These are phyloP conservation scores for Plotosus lineatus DNA, from an alignment of 2,113 vertebrate genomes.

Conservation along the genomic window DNA sequence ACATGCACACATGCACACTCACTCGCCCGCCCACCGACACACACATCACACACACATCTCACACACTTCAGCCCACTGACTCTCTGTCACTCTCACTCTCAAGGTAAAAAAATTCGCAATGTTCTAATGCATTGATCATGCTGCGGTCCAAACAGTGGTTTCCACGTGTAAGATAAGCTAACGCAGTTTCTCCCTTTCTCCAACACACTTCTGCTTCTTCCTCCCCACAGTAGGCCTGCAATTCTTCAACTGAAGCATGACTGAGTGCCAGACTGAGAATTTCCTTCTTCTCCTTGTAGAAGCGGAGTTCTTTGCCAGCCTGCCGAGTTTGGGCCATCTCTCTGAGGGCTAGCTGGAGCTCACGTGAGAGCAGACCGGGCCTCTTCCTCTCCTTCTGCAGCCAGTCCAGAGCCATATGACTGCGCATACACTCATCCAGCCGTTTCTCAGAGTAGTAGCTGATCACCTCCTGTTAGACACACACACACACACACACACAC, in stretches of 20 bases:
- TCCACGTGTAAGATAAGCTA: constrained; percentile 2
- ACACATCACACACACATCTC: background rate
- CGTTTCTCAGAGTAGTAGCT: constrained; percentile 78
- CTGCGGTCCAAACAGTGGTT: constrained; percentile 13
- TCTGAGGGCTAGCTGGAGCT: constrained; percentile 71
- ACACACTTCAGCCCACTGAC: constrained; percentile 19
- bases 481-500: constrained; percentile 8
- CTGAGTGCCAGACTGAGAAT: constrained; percentile 76
- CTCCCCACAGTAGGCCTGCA: constrained; percentile 32
- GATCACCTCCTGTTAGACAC: constrained; percentile 73
- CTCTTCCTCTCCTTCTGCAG: constrained; percentile 72
- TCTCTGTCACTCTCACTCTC: constrained; percentile 43
- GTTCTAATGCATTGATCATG: constrained; percentile 31
- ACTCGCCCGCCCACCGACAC: background rate
- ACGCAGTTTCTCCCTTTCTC: constrained; percentile 28
- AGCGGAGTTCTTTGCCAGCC: constrained; percentile 76
- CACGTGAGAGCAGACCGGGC: constrained; percentile 74
- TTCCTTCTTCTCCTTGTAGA: constrained; percentile 82
- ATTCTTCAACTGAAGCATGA: constrained; percentile 65
- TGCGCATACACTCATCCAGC: constrained; percentile 76
- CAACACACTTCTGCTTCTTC: constrained; percentile 29
- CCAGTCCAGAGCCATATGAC: constrained; percentile 83
- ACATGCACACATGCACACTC: background rate
- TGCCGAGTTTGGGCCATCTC: constrained; percentile 76
- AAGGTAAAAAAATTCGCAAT: constrained; percentile 41